phyloP scores from a whole-genome alignment of 2,113 vertebrate genomes.

The Bubalus kerabau region DNA sequence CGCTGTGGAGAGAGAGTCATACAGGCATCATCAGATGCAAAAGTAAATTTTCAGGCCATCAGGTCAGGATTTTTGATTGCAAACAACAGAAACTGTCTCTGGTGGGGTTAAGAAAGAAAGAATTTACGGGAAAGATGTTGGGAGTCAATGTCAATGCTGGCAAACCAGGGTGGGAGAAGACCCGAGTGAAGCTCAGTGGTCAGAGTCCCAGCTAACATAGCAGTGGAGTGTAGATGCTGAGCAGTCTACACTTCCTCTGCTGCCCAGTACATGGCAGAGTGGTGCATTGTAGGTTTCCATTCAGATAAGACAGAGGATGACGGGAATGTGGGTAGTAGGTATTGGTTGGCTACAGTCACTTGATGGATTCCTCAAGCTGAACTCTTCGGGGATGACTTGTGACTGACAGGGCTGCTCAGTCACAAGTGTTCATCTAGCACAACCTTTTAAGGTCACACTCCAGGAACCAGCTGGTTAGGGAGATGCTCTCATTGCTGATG shows the following conservation, averaged over 20 bases:
- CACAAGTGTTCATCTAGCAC: neutral
- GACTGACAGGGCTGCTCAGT: neutral
- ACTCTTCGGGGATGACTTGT: neutral
- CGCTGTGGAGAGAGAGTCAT: neutral
- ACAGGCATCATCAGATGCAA: neutral
- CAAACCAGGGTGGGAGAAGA: neutral
- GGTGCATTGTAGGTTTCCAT: neutral
- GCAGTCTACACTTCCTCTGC: neutral
- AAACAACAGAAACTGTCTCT: neutral
- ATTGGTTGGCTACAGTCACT: neutral
- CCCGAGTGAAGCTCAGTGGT: neutral
- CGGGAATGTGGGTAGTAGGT: neutral
- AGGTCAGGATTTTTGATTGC: neutral
- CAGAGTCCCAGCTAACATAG: neutral
- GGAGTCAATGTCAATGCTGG: neutral
- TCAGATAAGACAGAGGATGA: neutral
- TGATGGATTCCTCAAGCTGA: neutral
- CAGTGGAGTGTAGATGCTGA: neutral
- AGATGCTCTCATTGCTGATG: neutral
- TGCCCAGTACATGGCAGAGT: neutral
- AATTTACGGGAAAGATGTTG: neutral
- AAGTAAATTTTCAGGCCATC: neutral
- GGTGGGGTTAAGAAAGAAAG: neutral
- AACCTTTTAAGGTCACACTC: neutral
- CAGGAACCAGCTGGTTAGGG: neutral